Evolutionary conservation across 2,113 vertebrate species (phyloP).

Genomic region (Oryzias woworae): DNA sequence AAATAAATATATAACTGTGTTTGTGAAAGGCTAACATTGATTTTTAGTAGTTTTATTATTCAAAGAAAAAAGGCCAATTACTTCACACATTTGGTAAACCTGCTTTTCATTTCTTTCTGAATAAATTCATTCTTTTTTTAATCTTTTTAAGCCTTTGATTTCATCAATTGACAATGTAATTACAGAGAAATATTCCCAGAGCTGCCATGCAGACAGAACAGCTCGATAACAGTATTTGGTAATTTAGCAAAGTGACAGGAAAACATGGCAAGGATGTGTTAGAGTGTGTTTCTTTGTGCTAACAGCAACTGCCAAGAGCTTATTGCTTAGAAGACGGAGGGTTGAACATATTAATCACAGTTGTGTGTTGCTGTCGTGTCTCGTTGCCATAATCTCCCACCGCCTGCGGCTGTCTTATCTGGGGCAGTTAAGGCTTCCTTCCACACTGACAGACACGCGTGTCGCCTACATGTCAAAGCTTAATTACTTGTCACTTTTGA

Average conservation of each 20-base stretch:
- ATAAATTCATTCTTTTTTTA: background rate
- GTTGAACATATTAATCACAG: constrained; percentile 25
- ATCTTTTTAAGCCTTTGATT: background rate
- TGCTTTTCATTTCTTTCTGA: background rate
- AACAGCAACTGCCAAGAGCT: constrained; percentile 7
- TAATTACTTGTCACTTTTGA: constrained; percentile 49
- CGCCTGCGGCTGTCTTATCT: constrained; percentile 61
- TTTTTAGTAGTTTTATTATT: too few species aligned
- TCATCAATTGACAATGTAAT: background rate
- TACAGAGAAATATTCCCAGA: constrained; percentile 19
- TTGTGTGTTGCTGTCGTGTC: constrained; percentile 26
- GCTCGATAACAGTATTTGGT: constrained; percentile 18
- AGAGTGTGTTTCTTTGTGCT: constrained; percentile 3
- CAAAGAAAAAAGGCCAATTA: too few species aligned
- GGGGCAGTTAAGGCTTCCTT: constrained; percentile 26
- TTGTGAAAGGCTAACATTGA: too few species aligned
- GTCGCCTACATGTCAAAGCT: constrained; percentile 27
- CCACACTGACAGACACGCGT: constrained; percentile 27
- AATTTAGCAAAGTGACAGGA: constrained; percentile 7
- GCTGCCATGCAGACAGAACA: constrained; percentile 18
- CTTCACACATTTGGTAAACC: too few species aligned
- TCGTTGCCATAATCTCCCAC: constrained; percentile 37
- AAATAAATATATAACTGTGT: too few species aligned
- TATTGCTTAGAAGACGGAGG: background rate
- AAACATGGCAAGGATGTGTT: constrained; percentile 5